Evolutionary conservation across 2,797 vertebrate genomes (phyloP).

Genomic region (Eulemur albifrons): DNA sequence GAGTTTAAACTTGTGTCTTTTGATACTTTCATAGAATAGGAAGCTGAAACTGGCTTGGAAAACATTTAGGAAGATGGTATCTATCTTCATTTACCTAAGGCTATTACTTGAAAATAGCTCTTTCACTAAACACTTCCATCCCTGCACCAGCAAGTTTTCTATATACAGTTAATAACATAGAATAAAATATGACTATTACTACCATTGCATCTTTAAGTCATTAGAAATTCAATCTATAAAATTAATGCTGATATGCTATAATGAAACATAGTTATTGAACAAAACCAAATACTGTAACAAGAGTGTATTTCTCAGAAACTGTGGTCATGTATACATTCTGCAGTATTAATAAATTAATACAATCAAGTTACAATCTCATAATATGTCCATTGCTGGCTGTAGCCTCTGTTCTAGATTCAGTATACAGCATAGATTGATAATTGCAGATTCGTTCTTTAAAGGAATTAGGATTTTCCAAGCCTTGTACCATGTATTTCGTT

Average conservation of each 20-base stretch:
- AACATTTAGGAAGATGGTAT: slow-evolving; percentile 4
- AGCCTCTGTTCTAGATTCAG: not conserved
- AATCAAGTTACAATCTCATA: not conserved
- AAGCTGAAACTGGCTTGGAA: not conserved
- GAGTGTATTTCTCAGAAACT: not conserved
- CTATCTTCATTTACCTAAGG: slow-evolving; percentile 33
- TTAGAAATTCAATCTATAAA: slow-evolving; percentile 62
- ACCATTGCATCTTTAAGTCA: slow-evolving; percentile 31
- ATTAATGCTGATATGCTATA: not conserved
- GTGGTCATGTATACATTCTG: not conserved
- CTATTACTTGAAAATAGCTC: slow-evolving; percentile 41
- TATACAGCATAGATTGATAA: not conserved
- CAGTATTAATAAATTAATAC: not conserved
- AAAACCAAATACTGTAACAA: not conserved
- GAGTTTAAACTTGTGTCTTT: not conserved
- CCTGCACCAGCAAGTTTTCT: slow-evolving; percentile 9
- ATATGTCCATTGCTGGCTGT: not conserved
- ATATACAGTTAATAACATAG: slow-evolving; percentile 20
- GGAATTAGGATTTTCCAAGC: not conserved
- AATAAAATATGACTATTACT: slow-evolving; percentile 46
- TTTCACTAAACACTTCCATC: slow-evolving; percentile 32
- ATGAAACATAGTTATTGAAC: slow-evolving; percentile 6
- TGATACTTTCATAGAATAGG: not conserved
- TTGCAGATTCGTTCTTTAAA: not conserved
- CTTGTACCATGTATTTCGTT: not conserved